phyloP scores from a whole-genome alignment of 2,797 vertebrate species.

The Dallia pectoralis region DNA sequence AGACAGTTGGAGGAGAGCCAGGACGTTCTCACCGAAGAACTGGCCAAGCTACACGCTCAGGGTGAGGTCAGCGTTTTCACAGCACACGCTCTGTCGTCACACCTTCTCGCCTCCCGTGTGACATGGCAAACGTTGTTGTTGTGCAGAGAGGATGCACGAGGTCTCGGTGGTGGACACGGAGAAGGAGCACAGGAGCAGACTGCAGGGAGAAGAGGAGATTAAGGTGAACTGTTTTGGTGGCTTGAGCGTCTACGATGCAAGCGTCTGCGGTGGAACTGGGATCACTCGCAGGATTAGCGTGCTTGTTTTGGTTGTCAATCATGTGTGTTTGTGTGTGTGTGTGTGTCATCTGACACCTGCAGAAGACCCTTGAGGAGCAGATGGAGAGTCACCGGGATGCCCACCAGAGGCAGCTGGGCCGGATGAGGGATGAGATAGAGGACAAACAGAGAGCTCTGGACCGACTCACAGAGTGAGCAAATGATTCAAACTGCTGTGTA shows the following conservation, averaged over 20 bases:
- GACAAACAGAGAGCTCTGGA: slow-evolving; percentile 91
- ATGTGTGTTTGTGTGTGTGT: slow-evolving; percentile 6
- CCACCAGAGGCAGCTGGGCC: slow-evolving; percentile 87
- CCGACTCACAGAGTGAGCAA: slow-evolving; percentile 84
- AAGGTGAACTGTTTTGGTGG: slow-evolving; percentile 71
- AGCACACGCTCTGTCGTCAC: background rate
- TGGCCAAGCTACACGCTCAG: slow-evolving; percentile 82
- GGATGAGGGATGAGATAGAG: slow-evolving; percentile 86
- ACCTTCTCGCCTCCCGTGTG: background rate
- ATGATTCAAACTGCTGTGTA: background rate
- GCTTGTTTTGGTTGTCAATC: background rate
- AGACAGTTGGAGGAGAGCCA: slow-evolving; percentile 89
- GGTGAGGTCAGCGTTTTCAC: slow-evolving; percentile 66
- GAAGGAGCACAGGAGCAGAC: slow-evolving; percentile 80
- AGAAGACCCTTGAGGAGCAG: slow-evolving; percentile 84
- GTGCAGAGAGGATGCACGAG: slow-evolving; percentile 85
- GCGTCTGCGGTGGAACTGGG: background rate
- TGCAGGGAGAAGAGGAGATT: slow-evolving; percentile 82
- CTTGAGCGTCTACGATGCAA: background rate
- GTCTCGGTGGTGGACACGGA: slow-evolving; percentile 82
- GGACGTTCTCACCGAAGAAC: slow-evolving; percentile 84
- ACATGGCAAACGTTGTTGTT: background rate
- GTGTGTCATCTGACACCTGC: slow-evolving; percentile 10
- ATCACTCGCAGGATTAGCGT: background rate
- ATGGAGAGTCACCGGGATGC: slow-evolving; percentile 87